These are phyloP conservation scores for Drosophila monieri DNA, from an alignment of 2,888 invertebrate species.

Conservation along the genomic window DNA sequence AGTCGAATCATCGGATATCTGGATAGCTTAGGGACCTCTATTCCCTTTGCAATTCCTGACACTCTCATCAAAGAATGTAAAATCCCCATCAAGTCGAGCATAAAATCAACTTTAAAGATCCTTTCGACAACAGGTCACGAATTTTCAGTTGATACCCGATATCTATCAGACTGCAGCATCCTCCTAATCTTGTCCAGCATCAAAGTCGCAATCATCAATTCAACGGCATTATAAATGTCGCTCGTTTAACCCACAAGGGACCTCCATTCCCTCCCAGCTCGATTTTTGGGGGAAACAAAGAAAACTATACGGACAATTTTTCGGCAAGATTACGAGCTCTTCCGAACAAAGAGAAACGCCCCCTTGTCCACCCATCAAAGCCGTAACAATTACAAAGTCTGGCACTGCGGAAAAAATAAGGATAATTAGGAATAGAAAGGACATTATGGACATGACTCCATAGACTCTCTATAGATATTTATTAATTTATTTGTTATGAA, in stretches of 20 bases:
- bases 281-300: constrained; percentile 28
- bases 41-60: neutral
- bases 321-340: constrained; percentile 42
- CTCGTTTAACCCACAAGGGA: constrained; percentile 70
- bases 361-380: constrained; percentile 40
- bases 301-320: constrained; percentile 41
- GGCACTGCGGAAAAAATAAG: neutral
- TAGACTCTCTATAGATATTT: neutral
- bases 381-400: constrained; percentile 63
- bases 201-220: constrained; percentile 48
- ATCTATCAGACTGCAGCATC: constrained; percentile 43
- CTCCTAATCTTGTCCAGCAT: constrained; percentile 46
- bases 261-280: constrained; percentile 29
- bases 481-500: no score
- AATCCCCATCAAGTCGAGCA: constrained; percentile 18
- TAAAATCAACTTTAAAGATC: constrained; percentile 33
- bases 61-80: neutral
- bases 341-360: constrained; percentile 36
- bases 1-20: neutral
- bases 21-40: no score
- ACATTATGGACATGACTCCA: neutral
- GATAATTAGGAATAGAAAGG: neutral
- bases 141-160: constrained; percentile 37
- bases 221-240: constrained; percentile 50
- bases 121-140: constrained; percentile 41